Evolutionary conservation across 1,140 invertebrate genomes (phyloP).

Genomic region (Drosophila orosa): DNA sequence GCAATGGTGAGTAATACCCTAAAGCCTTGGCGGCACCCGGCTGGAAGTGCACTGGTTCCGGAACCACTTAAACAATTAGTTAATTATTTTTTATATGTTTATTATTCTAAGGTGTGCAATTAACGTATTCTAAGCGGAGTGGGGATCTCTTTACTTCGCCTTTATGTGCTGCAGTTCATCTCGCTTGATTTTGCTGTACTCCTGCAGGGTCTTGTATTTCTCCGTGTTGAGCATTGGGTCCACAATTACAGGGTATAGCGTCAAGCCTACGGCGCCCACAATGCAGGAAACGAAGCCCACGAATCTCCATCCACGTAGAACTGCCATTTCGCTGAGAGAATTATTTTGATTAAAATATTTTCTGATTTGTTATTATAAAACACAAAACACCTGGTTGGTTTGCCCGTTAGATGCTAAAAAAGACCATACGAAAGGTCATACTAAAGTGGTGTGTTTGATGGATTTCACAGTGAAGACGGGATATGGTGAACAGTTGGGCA

Average conservation of each 20-base stretch:
- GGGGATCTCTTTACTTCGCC: constrained; percentile 26
- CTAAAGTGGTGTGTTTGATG: not conserved
- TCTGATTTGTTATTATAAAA: constrained; percentile 53
- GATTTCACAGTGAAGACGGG: not conserved
- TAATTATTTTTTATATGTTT: constrained; percentile 2
- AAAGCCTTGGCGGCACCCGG: constrained; percentile 25
- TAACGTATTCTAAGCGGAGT: not conserved
- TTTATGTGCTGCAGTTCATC: constrained; percentile 46
- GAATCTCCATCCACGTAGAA: constrained; percentile 87
- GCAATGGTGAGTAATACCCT: constrained; percentile 36
- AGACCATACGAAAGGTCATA: constrained; percentile 3
- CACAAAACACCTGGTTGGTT: constrained; percentile 55
- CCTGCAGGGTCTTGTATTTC: constrained; percentile 86
- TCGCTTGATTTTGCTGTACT: constrained; percentile 52
- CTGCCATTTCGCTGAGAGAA: constrained; percentile 69
- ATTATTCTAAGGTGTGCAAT: not conserved
- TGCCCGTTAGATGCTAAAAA: constrained; percentile 39
- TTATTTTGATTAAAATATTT: constrained; percentile 1
- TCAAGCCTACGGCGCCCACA: constrained; percentile 85
- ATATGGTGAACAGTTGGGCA: not conserved
- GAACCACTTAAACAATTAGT: not conserved
- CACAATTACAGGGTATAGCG: constrained; percentile 88
- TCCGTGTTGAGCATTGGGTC: constrained; percentile 88
- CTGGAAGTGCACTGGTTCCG: constrained; percentile 18
- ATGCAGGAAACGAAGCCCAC: constrained; percentile 86